Conservation (phyloP, 1,140 invertebrate genomes). For the Euborellia annulipes region DNA sequence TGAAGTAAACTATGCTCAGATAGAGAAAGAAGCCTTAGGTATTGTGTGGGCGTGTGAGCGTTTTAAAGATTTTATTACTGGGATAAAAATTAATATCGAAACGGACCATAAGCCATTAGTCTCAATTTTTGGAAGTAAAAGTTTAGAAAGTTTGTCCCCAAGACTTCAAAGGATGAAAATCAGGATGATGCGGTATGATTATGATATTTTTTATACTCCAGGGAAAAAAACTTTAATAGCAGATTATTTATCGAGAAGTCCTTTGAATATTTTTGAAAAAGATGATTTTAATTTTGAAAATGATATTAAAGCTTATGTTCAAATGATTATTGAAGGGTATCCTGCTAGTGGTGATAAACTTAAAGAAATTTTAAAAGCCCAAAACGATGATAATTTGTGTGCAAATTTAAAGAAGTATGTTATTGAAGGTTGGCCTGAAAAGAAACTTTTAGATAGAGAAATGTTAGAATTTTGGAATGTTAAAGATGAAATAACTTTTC, state of each 20-base stretch:
- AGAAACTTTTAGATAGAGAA: too few species aligned
- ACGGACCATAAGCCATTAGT: slow-evolving; percentile 31
- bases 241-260: slow-evolving; percentile 1
- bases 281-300: background rate
- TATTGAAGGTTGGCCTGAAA: slow-evolving; percentile 1
- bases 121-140: slow-evolving; percentile 25
- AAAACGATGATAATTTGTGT: too few species aligned
- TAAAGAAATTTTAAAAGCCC: background rate
- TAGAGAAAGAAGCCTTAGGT: slow-evolving; percentile 33
- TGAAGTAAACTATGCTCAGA: slow-evolving; percentile 23
- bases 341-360: background rate
- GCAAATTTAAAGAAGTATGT: too few species aligned
- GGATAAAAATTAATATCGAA: slow-evolving; percentile 25
- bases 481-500: background rate
- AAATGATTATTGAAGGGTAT: background rate
- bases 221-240: background rate
- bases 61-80: slow-evolving; percentile 26
- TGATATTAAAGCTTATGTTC: background rate
- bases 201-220: slow-evolving; percentile 15
- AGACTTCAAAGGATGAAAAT: slow-evolving; percentile 29
- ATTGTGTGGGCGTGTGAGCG: slow-evolving; percentile 28
- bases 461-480: background rate
- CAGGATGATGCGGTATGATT: slow-evolving; percentile 24
- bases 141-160: slow-evolving; percentile 21
- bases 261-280: background rate